Evolutionary conservation across 2,888 invertebrate species (phyloP), one percentile per base, ranked within the genome.

Genomic region (Sarcophaga subvicina): DNA sequence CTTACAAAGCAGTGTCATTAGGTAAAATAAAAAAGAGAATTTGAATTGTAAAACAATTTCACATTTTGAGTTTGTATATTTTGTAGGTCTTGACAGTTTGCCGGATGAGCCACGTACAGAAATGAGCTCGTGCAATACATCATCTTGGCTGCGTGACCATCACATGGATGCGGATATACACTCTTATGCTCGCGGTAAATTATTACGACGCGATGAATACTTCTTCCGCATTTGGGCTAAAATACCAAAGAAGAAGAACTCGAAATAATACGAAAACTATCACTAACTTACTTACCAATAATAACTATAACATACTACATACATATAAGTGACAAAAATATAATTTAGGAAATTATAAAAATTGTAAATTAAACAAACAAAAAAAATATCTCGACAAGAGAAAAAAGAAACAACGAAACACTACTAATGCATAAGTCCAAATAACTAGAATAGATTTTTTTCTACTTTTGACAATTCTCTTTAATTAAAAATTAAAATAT

Each of bases 101-200:
- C 94, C 94, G 88, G 95, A 95, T 89, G 96, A 96, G 91, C 95
- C 95, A 90, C 94, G 95, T 90, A 96, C 96, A 1, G 97, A 97
- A 92, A 97, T 97, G 95, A 98, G 97, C 93, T 97, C 98, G n/a
- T 98, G 98, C 93, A 98, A 97, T 64, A 97, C 98, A 80, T 97
- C 98, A 59, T 98, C 98, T 10, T 99, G 99, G 99, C 95, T 98
- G 92, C 95, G 98, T 83, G 98, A 98, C 88, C 96, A 98, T 92
- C 97, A 98, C 91, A 98, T 98, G 97, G 98, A 98, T 93, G 98
- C 98, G 3, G 98, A 98, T 92, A 98, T 98, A 90, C 95, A 96
- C 90, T 97, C 97, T 66, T 98, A 98, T 94, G 97, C 98, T n/a
- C 96, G 97, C 89, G 97, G 97, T 88, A 96, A 96, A 84, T 95